Percentiles rank a stretch among this genome's conserved stretches.
phyloP scores from a whole-genome alignment of 2,797 vertebrate species.

The Meda fulgida region DNA sequence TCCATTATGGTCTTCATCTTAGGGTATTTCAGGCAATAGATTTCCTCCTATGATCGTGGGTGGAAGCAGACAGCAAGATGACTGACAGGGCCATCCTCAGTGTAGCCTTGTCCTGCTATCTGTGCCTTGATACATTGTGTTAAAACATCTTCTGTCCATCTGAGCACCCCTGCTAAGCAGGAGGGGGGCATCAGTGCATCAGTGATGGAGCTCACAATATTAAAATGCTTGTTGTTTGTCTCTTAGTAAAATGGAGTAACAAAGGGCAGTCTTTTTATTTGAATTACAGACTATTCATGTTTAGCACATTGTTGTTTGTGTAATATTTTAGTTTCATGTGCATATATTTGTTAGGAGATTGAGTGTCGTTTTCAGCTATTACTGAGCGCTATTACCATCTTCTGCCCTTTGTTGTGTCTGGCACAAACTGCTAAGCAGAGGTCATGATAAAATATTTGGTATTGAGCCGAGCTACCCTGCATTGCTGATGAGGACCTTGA shows the following conservation, averaged over 20 bases:
- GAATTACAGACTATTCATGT: not conserved
- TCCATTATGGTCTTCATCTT: conserved; percentile 68
- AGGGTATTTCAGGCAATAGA: conserved; percentile 67
- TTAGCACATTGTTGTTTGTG: not conserved
- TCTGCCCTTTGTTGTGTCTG: not conserved
- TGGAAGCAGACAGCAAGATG: conserved; percentile 71
- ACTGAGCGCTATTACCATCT: not conserved
- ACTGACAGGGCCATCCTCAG: conserved; percentile 70
- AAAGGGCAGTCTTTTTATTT: not conserved
- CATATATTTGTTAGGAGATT: not conserved
- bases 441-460: conserved; percentile 17
- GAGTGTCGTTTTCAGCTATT: not conserved
- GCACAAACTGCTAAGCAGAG: not conserved
- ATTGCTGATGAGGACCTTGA: conserved; percentile 10
- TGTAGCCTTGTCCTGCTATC: conserved; percentile 69
- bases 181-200: conserved; percentile 13
- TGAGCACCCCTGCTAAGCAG: conserved; percentile 7
- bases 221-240: conserved; percentile 29
- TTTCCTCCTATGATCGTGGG: conserved; percentile 66
- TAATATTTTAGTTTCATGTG: conserved; percentile 6
- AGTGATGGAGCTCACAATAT: not conserved
- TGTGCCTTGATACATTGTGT: not conserved
- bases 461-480: not conserved
- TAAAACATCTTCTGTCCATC: not conserved
- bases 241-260: not conserved